Percentiles rank a stretch among this genome's conserved stretches.
Evolutionary conservation across 2,113 vertebrate species (phyloP).

Genomic region (Plestiodon gilberti): DNA sequence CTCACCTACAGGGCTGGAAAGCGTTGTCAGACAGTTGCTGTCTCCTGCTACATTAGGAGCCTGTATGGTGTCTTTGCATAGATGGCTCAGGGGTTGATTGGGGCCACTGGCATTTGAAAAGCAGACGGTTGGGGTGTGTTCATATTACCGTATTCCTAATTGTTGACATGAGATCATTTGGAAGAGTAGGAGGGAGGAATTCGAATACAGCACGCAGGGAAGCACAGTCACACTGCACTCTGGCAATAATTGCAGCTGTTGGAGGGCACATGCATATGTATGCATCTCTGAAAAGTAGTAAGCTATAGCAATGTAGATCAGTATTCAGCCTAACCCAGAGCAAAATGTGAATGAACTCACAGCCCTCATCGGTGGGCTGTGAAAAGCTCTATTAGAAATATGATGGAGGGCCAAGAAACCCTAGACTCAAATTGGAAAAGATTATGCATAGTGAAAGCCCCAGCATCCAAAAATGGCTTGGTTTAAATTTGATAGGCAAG

Average conservation of each 20-base stretch:
- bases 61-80: neutral
- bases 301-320: neutral
- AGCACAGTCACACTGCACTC: neutral
- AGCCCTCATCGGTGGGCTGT: neutral
- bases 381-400: neutral
- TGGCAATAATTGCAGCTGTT: neutral
- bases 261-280: neutral
- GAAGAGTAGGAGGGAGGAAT: neutral
- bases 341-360: slow-evolving; percentile 6
- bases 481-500: neutral
- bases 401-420: too few relatives aligned
- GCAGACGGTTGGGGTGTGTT: slow-evolving; percentile 8
- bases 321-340: neutral
- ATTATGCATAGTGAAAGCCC: neutral
- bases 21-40: neutral
- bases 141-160: slow-evolving; percentile 3
- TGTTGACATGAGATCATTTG: slow-evolving; percentile 30
- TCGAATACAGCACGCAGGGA: neutral
- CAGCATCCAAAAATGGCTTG: neutral
- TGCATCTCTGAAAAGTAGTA: too few relatives aligned
- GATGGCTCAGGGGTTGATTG: neutral
- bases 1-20: neutral
- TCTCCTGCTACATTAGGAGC: neutral
- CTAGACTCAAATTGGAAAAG: neutral
- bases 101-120: neutral